Evolutionary conservation across 1,140 invertebrate genomes (phyloP).

Genomic region (Drosophila saltans): DNA sequence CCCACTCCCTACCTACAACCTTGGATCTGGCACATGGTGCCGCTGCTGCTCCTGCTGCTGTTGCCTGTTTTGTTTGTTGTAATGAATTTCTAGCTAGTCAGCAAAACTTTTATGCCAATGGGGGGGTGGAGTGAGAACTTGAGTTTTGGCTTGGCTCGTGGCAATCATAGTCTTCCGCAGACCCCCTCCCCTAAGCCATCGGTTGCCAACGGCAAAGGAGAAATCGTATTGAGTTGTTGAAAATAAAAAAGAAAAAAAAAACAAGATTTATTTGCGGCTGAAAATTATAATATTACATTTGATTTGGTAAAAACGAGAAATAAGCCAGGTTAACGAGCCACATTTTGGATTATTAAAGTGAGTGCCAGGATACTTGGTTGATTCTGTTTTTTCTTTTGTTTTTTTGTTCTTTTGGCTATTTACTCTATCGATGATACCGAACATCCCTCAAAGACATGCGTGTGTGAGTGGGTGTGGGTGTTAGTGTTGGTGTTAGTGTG

Average conservation of each 20-base stretch:
- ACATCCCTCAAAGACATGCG: not conserved
- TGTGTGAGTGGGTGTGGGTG: not conserved
- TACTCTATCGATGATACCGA: constrained; percentile 61
- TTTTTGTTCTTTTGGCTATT: constrained; percentile 24
- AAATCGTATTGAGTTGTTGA: constrained; percentile 74
- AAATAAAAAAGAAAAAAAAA: constrained; percentile 34
- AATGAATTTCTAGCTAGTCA: constrained; percentile 81
- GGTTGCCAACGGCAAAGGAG: constrained; percentile 23
- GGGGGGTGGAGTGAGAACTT: constrained; percentile 35
- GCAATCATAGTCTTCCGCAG: too few species aligned
- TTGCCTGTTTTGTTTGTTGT: constrained; percentile 65
- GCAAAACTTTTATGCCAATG: constrained; percentile 81
- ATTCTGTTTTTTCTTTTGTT: too few species aligned
- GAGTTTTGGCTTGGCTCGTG: not conserved
- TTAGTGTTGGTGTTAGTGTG: constrained; percentile 1
- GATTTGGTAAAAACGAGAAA: constrained; percentile 41
- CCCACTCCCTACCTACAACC: constrained; percentile 19
- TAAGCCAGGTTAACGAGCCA: constrained; percentile 72
- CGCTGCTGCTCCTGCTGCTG: constrained; percentile 53
- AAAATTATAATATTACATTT: constrained; percentile 73
- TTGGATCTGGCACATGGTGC: constrained; percentile 67
- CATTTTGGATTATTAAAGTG: constrained; percentile 73
- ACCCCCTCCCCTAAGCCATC: not conserved
- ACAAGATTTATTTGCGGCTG: constrained; percentile 61
- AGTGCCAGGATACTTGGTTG: constrained; percentile 49